These are phyloP conservation scores for Agonopterix heracliana DNA, from an alignment of 2,888 invertebrate species.

Conservation along the genomic window DNA sequence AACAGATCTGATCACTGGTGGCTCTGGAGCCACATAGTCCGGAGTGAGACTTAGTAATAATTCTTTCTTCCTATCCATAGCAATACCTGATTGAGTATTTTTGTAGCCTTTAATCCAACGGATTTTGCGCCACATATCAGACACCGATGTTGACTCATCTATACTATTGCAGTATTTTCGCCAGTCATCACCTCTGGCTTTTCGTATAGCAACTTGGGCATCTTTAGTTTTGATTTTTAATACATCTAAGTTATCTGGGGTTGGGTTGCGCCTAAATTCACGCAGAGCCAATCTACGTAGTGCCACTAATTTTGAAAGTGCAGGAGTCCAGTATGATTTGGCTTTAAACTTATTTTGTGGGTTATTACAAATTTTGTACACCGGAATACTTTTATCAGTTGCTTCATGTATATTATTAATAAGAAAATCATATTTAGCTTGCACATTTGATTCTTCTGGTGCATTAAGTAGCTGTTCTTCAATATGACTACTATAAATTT, in stretches of 20 bases:
- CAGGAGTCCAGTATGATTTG: neutral
- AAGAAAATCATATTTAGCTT: neutral
- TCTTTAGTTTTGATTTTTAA: neutral
- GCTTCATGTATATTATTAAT: neutral
- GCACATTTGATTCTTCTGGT: neutral
- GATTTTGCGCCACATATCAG: neutral
- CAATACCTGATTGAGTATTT: neutral
- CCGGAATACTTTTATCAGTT: neutral
- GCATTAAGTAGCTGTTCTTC: too few relatives aligned
- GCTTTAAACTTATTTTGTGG: neutral
- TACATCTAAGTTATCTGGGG: neutral
- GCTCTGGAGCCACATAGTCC: neutral
- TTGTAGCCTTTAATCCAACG: neutral
- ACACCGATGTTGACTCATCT: neutral
- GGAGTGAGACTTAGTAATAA: neutral
- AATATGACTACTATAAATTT: too few relatives aligned
- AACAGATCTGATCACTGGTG: neutral
- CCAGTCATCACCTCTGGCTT: neutral
- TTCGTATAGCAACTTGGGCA: neutral
- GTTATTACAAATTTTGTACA: neutral
- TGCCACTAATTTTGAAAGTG: neutral
- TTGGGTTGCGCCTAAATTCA: neutral
- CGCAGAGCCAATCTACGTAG: neutral
- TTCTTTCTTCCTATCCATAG: neutral
- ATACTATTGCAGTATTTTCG: neutral